Evolutionary conservation across 2,113 vertebrate genomes (phyloP), one percentile per base, ranked within the genome.

Genomic region (Monopterus albus): DNA sequence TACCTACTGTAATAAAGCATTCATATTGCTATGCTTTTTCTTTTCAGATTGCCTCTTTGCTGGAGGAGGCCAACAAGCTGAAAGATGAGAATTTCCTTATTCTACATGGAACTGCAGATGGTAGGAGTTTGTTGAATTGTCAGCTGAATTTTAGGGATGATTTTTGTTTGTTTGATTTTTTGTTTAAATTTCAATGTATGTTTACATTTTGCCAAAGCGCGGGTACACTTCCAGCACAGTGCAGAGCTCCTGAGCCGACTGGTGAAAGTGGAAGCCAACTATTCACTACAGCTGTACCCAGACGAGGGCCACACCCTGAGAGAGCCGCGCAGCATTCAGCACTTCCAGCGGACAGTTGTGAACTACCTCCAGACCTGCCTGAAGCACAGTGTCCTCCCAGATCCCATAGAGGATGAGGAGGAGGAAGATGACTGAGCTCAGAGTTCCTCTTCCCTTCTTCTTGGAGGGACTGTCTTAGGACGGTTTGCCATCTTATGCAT

Each of bases 151-250:
- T 47, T 15, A n/a, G n/a, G n/a, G n/a, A n/a, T n/a, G n/a, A n/a
- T 31, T 40, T 8, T 53, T 17, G 9, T 29, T 35, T 5, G 12
- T 47, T 45, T 28, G 6, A 78, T 42, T 64, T 13, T 17, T 5
- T 50, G 33, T 60, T 52, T 29, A 1, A 8, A 21, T 55, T 11
- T 38, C 11, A 70, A 13, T 49, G 43, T 40, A 31, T 64, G 5
- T 68, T 21, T 72, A 6, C 52, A 42, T 50, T 10, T 83, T 60
- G 5, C 26, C 52, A 49, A 73, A 94, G 94, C 93, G 1, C 92
- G 88, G 38, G 93, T 95, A 0, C 94, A 95, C 83, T 95, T 95
- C 87, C 94, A 95, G 79, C 94, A 95, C 78, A 95, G 91, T 1
- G 94, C 94, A 2, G 94, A 95, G 75, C 91, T 95, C 29, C 83